Conservation (phyloP, 37 sponge, comb jelly and placozoan genomes). For the Halisarca cf. caerulea region DNA sequence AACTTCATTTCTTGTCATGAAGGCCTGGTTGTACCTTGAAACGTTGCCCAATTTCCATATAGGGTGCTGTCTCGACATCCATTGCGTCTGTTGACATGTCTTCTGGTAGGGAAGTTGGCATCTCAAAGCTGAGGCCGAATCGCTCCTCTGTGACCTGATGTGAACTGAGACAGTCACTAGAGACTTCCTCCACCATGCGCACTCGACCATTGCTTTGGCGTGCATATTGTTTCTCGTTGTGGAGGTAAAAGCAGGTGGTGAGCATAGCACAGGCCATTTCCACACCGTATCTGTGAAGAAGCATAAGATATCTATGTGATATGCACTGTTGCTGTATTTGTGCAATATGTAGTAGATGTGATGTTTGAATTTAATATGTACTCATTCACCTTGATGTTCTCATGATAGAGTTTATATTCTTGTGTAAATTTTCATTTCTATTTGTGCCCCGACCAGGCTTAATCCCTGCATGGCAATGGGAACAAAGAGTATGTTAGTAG, state of each 20-base stretch:
- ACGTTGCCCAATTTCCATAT: not conserved
- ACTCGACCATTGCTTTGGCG: not conserved
- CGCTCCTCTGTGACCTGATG: not conserved
- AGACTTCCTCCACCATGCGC: slow-evolving; percentile 17
- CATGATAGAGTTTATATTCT: slow-evolving; percentile 24
- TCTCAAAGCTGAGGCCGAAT: not conserved
- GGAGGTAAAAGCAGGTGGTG: slow-evolving; percentile 6
- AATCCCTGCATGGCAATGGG: no score
- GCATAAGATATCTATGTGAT: no score
- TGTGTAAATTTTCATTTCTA: slow-evolving; percentile 40
- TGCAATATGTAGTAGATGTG: no score
- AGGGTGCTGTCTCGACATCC: not conserved
- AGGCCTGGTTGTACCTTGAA: not conserved
- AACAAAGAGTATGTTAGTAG: no score
- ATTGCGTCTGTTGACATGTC: not conserved
- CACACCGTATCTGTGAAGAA: slow-evolving; percentile 30
- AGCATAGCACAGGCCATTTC: slow-evolving; percentile 43
- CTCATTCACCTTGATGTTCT: not conserved
- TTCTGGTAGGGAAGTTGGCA: not conserved
- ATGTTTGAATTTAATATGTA: no score
- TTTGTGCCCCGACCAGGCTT: slow-evolving; percentile 41
- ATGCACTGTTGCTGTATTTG: no score
- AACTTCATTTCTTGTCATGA: no score
- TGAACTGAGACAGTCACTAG: not conserved
- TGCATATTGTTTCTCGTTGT: slow-evolving; percentile 26